Base-by-base conservation (phyloP, 2,888 invertebrate genomes). In the Mellilla xanthometata region DNA sequence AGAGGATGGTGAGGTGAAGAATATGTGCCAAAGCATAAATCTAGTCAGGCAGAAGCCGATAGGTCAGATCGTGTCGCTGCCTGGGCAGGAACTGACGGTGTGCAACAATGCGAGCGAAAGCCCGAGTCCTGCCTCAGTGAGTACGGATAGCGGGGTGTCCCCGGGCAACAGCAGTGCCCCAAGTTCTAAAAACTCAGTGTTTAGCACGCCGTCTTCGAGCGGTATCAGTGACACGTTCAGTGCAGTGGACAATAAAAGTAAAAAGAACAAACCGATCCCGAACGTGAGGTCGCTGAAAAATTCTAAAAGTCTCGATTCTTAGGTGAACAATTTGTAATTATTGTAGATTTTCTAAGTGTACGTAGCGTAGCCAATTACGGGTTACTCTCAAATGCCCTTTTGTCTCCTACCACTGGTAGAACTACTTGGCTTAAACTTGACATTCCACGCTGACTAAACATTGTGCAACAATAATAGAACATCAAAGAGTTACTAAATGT, bases 301-400 rank as follows among this genome's bases (percentile, higher is more conserved):
- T 75, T 87, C 88, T 44, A 89, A 88, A 80, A 88, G 88, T 79
- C 67, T 89, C 76, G 88, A 89, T 69, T 81, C 85, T 76, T 87
- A 84, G 78, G 32, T 29, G 26, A 47, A 48, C 75, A 56, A 65
- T 78, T 80, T 86, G 87, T 87, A 86, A 87, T 83, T 85, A 86
- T 36, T 84, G 86, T 89, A 89, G 87, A 87, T 89, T 88, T 88
- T 88, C 81, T 88, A 88, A 85, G 72, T 88, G 87, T 88, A 83
- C 63, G 76, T 85, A 85, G 84, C 49, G 56, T 74, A 77, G 78
- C 68, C 67, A 56, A 66, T n/a, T n/a, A n/a, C n/a, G n/a, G 23
- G 33, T 56, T 62, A 60, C 56, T 63, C 65, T 3, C 15, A 5
- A 6, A 6, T 19, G 15, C 6, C 15, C 15, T 19, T 1, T 6